Percentiles rank a stretch among this genome's conserved stretches.
Conservation (phyloP, 2,888 invertebrate species). For the Eristalis arbustorum region DNA sequence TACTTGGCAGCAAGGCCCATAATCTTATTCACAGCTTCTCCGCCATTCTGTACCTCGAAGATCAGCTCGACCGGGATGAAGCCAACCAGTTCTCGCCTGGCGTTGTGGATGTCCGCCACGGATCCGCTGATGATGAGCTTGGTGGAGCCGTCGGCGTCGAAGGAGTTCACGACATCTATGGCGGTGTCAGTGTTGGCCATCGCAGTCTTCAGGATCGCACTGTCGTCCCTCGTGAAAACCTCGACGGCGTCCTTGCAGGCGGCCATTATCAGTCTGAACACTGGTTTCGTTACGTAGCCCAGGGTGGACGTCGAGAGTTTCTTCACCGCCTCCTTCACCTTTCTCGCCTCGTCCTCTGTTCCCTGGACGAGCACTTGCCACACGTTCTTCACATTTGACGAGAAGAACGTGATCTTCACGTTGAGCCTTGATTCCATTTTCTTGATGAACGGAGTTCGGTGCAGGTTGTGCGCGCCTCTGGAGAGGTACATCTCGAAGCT, state of each 20-base stretch:
- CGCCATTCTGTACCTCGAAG: conserved; percentile 95
- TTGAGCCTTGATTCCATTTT: conserved; percentile 93
- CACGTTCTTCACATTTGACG: conserved; percentile 90
- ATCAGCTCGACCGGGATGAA: conserved; percentile 94
- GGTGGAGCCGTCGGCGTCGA: conserved; percentile 91
- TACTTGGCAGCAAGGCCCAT: conserved; percentile 87
- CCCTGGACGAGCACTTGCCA: conserved; percentile 93
- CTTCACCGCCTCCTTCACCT: conserved; percentile 93
- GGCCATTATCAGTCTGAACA: conserved; percentile 90
- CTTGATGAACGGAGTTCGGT: conserved; percentile 88
- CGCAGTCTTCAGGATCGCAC: conserved; percentile 88
- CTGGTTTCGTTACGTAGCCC: conserved; percentile 82
- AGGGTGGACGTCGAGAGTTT: conserved; percentile 84
- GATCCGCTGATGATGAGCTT: conserved; percentile 94
- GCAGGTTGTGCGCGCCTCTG: conserved; percentile 85
- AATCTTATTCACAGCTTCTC: conserved; percentile 83
- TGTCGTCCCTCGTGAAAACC: conserved; percentile 89
- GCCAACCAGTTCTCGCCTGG: conserved; percentile 93
- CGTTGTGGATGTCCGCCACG: conserved; percentile 93
- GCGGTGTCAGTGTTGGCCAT: conserved; percentile 92
- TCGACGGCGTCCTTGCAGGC: conserved; percentile 95
- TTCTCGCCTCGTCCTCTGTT: conserved; percentile 92
- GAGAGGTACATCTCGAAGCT: conserved; percentile 94
- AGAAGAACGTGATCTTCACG: conserved; percentile 92
- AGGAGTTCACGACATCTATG: conserved; percentile 95